These are phyloP conservation scores for Neotoma lepida DNA, from an alignment of 2,113 vertebrate species.

Conservation along the genomic window DNA sequence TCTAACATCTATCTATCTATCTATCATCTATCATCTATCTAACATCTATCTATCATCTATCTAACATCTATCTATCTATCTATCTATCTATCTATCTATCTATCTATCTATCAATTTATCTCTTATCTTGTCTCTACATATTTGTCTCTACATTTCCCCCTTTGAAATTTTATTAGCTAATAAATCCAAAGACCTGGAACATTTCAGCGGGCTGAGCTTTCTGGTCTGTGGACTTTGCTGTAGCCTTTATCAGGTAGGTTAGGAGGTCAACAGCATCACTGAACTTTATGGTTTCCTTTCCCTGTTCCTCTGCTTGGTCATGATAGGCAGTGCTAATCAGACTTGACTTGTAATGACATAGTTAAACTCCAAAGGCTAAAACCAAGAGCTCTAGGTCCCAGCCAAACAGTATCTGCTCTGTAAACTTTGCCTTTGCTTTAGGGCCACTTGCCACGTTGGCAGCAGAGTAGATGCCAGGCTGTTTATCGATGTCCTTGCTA, in stretches of 20 bases:
- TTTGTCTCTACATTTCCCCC: neutral
- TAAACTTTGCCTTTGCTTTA: conserved; percentile 5
- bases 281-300: neutral
- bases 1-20: neutral
- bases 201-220: neutral
- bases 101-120: neutral
- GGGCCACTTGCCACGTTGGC: neutral
- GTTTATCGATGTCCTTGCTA: conserved; percentile 45
- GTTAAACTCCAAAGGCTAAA: neutral
- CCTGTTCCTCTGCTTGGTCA: neutral
- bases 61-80: neutral
- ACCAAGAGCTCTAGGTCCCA: neutral
- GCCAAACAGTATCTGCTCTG: conserved; percentile 21
- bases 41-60: too few species aligned
- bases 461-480: neutral
- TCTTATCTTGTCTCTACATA: neutral
- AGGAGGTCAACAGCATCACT: neutral
- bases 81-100: neutral
- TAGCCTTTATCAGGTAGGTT: neutral
- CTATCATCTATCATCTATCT: too few species aligned
- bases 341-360: neutral
- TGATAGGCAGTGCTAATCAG: neutral
- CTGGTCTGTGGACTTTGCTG: neutral
- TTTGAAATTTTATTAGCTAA: neutral
- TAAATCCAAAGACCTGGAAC: neutral